Evolutionary conservation across 1,140 invertebrate genomes (phyloP).

Genomic region (Zaprionus camerounensis): DNA sequence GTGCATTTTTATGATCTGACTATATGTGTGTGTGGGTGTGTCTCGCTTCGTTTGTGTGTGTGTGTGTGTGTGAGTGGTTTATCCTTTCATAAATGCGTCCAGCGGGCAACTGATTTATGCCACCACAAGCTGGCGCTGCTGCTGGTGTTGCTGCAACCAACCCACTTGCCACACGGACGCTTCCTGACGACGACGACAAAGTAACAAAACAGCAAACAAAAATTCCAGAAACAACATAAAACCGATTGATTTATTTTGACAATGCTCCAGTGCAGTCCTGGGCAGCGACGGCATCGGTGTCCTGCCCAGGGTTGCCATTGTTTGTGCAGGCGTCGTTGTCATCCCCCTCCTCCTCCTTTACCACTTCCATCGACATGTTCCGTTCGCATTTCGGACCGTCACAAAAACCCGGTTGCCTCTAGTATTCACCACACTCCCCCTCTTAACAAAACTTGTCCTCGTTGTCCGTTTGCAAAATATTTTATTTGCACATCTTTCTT

Average conservation of each 20-base stretch:
- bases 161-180: conserved; percentile 51
- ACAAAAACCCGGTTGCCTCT: conserved; percentile 18
- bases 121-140: conserved; percentile 70
- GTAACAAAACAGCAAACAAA: conserved; percentile 78
- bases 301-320: conserved; percentile 21
- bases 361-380: conserved; percentile 62
- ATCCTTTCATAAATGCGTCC: conserved; percentile 81
- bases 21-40: conserved; percentile 21
- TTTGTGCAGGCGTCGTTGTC: conserved; percentile 18
- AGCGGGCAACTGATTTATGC: conserved; percentile 77
- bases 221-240: conserved; percentile 83
- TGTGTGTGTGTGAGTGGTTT: conserved; percentile 55
- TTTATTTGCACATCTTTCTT: conserved; percentile 83
- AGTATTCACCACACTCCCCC: conserved; percentile 1
- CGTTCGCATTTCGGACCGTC: conserved; percentile 74
- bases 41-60: neutral
- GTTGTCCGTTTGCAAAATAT: conserved; percentile 75
- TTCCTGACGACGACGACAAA: conserved; percentile 66
- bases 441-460: conserved; percentile 65
- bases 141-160: conserved; percentile 20
- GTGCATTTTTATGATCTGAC: conserved; percentile 73
- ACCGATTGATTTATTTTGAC: conserved; percentile 84
- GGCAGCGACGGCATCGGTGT: conserved; percentile 9
- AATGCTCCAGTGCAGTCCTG: conserved; percentile 69
- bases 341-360: neutral